Conservation (phyloP, 2,888 invertebrate genomes). For the Aricia artaxerxes region DNA sequence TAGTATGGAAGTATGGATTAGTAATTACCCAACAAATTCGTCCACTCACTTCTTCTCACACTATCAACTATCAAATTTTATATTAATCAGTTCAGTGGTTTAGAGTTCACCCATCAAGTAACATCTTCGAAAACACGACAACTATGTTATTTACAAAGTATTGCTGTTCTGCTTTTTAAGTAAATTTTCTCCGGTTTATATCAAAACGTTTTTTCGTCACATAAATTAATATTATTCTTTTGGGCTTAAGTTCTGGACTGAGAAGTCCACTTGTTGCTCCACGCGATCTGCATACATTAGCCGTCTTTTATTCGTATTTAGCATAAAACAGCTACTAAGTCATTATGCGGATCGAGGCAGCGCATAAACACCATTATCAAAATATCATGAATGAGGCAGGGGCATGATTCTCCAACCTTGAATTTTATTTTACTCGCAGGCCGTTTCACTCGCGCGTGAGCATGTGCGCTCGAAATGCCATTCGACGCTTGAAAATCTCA, state of each 20-base stretch:
- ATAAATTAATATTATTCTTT: constrained; percentile 51
- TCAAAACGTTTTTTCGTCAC: constrained; percentile 14
- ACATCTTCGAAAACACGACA: too few relatives aligned
- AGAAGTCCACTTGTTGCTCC: constrained; percentile 72
- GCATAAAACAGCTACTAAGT: constrained; percentile 69
- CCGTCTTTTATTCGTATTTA: constrained; percentile 71
- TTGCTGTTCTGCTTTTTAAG: too few relatives aligned
- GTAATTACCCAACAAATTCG: too few relatives aligned
- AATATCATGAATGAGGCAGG: constrained; percentile 73
- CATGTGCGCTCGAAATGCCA: neutral
- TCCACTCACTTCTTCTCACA: too few relatives aligned
- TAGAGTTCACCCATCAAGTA: too few relatives aligned
- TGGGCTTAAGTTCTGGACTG: constrained; percentile 53
- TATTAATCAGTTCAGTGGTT: too few relatives aligned
- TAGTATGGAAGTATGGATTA: too few relatives aligned
- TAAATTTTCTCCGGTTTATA: neutral
- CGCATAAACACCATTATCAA: constrained; percentile 77
- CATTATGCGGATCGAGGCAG: constrained; percentile 75
- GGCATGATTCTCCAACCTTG: neutral
- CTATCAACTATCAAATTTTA: too few relatives aligned
- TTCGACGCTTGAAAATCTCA: neutral
- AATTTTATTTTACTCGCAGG: neutral
- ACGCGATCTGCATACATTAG: constrained; percentile 76
- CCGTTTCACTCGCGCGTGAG: neutral
- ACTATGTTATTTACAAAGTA: too few relatives aligned